phyloP scores from a whole-genome alignment of 2,113 vertebrate species.

The Spilogale gracilis region DNA sequence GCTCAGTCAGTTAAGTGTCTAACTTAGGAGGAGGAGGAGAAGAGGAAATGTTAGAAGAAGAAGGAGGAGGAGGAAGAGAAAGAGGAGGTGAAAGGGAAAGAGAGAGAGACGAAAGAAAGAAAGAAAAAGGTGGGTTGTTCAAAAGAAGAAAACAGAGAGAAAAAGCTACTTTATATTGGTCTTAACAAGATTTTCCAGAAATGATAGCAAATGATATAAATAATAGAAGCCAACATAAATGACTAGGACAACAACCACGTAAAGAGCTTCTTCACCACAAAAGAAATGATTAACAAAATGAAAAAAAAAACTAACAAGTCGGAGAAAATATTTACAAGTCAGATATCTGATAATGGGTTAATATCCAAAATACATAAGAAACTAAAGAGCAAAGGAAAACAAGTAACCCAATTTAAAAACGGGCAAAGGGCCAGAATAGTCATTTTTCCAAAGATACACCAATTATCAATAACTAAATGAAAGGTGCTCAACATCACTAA shows the following conservation, averaged over 20 bases:
- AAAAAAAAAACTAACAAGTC: not conserved
- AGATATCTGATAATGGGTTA: not conserved
- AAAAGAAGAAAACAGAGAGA: not conserved
- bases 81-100: fast-evolving
- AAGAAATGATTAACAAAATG: not conserved
- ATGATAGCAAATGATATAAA: not conserved
- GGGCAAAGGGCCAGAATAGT: not conserved
- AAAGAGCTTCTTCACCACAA: not conserved
- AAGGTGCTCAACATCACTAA: not conserved
- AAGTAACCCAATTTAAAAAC: not conserved
- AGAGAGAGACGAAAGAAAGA: no score
- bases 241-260: not conserved
- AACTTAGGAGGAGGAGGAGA: no score
- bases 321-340: not conserved
- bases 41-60: no score
- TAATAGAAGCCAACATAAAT: not conserved
- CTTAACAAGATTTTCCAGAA: not conserved
- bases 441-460: not conserved
- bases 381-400: not conserved
- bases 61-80: no score
- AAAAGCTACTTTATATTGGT: not conserved
- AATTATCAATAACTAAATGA: not conserved
- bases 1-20: no score
- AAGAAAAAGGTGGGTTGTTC: no score
- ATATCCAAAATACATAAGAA: not conserved